These are phyloP conservation scores for Rotaria socialis DNA, from an alignment of 2,888 invertebrate species.

Conservation along the genomic window DNA sequence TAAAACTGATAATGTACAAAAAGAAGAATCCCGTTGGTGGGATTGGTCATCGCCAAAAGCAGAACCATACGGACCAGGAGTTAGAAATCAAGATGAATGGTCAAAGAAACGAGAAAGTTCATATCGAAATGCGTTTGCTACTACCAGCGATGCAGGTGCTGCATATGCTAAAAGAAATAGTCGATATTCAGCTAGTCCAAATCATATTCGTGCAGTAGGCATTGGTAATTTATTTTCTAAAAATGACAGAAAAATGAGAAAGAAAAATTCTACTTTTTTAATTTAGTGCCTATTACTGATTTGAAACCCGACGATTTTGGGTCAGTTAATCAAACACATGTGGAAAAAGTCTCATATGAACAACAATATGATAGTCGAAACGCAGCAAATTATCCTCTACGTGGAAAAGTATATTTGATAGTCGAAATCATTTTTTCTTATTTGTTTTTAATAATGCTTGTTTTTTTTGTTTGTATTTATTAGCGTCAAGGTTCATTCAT, in stretches of 20 bases:
- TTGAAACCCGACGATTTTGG: not conserved
- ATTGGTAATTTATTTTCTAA: not conserved
- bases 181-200: not conserved
- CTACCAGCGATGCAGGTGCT: not conserved
- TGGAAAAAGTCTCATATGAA: not conserved
- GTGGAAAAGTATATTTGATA: not conserved
- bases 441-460: not conserved
- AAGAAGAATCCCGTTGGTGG: not conserved
- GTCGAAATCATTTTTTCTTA: not conserved
- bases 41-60: not conserved
- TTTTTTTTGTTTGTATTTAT: not conserved
- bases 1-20: slow-evolving; percentile 17
- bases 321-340: not conserved
- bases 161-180: slow-evolving; percentile 14
- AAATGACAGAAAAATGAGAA: not conserved
- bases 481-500: slow-evolving; percentile 19
- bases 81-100: not conserved
- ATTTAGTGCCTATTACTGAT: slow-evolving; percentile 25
- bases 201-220: not conserved
- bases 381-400: not conserved
- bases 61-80: not conserved
- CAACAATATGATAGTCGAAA: slow-evolving; percentile 17
- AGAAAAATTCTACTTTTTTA: not conserved
- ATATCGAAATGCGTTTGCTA: slow-evolving; percentile 8
- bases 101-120: not conserved